These are phyloP conservation scores for Hypotaenidia okinawae DNA, from an alignment of 2,797 vertebrate species.

Conservation along the genomic window DNA sequence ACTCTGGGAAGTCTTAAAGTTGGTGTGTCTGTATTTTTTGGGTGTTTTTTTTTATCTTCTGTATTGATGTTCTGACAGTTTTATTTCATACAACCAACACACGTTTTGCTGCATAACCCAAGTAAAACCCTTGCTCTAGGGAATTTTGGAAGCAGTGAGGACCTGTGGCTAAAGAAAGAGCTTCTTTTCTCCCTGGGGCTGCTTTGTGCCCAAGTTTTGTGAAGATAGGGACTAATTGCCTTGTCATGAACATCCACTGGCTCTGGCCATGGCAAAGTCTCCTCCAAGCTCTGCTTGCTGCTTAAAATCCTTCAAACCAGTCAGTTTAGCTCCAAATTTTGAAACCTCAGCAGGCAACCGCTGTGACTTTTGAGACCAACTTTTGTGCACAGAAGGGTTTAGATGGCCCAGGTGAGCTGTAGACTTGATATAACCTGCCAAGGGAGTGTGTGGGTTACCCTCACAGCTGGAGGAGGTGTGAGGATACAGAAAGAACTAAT, in stretches of 20 bases:
- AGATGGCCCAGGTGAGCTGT: background rate
- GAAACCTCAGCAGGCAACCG: background rate
- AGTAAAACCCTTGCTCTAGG: background rate
- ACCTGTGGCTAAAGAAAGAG: background rate
- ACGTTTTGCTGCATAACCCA: background rate
- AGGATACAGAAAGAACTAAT: background rate
- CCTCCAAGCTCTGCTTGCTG: background rate
- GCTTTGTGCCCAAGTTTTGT: background rate
- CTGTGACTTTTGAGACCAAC: background rate
- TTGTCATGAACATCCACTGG: no score
- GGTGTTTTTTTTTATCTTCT: background rate
- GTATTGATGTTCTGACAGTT: accelerated
- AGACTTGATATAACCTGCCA: background rate
- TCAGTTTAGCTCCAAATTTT: background rate
- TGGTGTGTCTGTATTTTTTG: background rate
- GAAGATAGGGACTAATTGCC: background rate
- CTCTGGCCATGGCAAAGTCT: background rate
- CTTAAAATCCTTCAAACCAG: background rate
- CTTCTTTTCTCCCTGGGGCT: background rate
- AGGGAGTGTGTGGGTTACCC: accelerated
- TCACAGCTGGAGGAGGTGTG: background rate
- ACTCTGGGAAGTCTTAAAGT: background rate
- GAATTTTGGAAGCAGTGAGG: background rate
- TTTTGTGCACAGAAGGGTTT: background rate
- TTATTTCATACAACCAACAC: background rate